phyloP scores from a whole-genome alignment of 2,888 invertebrate genomes.

The Hyalella azteca region DNA sequence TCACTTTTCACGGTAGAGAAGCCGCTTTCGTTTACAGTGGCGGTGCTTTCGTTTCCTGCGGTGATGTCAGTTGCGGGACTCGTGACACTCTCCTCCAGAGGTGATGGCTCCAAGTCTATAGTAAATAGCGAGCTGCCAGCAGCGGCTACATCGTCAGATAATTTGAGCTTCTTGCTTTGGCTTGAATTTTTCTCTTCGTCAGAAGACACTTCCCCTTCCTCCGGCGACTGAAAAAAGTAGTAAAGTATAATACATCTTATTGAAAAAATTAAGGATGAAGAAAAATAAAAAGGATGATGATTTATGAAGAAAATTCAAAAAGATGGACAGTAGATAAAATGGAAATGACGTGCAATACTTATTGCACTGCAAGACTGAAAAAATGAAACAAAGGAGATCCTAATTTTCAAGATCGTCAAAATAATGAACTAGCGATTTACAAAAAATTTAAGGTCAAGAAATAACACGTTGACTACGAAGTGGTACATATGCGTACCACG shows the following conservation, averaged over 20 bases:
- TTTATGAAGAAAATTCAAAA: background rate
- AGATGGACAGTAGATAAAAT: no score
- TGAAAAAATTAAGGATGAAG: background rate
- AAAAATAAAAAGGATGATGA: background rate
- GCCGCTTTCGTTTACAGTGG: no score
- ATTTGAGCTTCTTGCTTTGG: background rate
- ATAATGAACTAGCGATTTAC: no score
- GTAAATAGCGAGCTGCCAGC: background rate
- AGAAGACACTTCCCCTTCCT: slow-evolving; percentile 14
- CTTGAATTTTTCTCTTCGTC: background rate
- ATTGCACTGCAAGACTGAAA: no score
- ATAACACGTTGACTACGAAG: no score
- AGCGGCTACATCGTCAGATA: background rate
- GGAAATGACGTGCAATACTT: no score
- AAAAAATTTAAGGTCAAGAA: no score
- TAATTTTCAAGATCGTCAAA: no score
- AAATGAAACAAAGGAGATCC: no score
- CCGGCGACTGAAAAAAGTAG: background rate
- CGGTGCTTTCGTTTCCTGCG: background rate
- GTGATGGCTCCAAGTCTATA: background rate
- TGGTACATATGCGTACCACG: no score
- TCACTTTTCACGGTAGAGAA: background rate
- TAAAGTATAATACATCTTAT: background rate
- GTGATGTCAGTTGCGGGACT: background rate
- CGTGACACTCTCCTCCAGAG: slow-evolving; percentile 14